Evolutionary conservation across 2,797 vertebrate genomes (phyloP).

Genomic region (Paratrypauchen microcephalus): DNA sequence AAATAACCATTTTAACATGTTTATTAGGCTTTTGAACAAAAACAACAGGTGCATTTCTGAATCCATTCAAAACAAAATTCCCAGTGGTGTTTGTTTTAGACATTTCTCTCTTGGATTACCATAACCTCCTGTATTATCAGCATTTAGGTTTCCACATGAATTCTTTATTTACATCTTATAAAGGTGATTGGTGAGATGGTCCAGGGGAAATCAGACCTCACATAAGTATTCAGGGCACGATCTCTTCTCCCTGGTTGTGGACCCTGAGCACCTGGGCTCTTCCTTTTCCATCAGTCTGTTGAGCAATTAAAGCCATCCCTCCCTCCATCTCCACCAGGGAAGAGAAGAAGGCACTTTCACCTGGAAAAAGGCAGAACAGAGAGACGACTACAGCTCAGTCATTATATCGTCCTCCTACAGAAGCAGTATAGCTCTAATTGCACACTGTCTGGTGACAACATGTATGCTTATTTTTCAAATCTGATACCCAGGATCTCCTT

Average conservation of each 20-base stretch:
- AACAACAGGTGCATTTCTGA: no score
- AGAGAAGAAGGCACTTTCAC: conserved; percentile 8
- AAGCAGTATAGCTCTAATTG: conserved; percentile 42
- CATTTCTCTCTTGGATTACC: neutral
- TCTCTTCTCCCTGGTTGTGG: conserved; percentile 38
- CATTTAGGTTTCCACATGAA: neutral
- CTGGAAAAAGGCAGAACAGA: conserved; percentile 1
- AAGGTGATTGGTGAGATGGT: neutral
- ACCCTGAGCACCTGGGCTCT: conserved; percentile 26
- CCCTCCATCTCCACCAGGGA: conserved; percentile 14
- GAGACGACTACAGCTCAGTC: neutral
- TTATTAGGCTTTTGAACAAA: no score
- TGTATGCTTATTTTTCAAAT: conserved; percentile 4
- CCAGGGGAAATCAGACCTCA: conserved; percentile 11
- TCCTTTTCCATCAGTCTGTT: conserved; percentile 49
- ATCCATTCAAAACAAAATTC: no score
- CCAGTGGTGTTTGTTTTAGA: no score
- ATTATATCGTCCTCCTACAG: conserved; percentile 14
- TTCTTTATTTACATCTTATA: neutral
- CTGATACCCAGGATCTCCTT: neutral
- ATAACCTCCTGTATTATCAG: neutral
- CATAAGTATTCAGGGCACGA: conserved; percentile 44
- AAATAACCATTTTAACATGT: no score
- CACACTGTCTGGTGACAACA: conserved; percentile 18
- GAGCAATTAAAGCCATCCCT: conserved; percentile 45